These are phyloP conservation scores for Saxidomus purpurata DNA, from an alignment of 1,140 invertebrate species.

Conservation along the genomic window DNA sequence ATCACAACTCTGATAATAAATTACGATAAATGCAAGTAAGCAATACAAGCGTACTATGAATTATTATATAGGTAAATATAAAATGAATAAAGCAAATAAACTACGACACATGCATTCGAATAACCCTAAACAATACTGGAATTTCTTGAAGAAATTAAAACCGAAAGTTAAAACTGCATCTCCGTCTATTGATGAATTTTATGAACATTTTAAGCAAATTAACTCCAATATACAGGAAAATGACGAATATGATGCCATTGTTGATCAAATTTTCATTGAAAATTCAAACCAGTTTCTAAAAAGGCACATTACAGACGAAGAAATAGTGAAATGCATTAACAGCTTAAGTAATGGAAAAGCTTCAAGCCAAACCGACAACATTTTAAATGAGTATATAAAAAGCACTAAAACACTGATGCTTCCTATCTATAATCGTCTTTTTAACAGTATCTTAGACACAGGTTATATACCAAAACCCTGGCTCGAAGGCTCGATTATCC, in stretches of 20 bases:
- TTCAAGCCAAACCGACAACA: constrained; percentile 7
- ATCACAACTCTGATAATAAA: no score
- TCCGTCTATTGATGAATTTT: background rate
- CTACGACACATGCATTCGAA: no score
- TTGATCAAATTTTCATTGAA: background rate
- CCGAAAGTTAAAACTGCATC: no score
- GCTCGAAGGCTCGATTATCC: constrained; percentile 24
- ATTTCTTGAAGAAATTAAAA: no score
- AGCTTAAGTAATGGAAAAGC: constrained; percentile 23
- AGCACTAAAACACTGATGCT: background rate
- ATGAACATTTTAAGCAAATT: background rate
- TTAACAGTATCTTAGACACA: constrained; percentile 29
- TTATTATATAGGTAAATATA: no score
- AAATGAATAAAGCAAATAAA: no score
- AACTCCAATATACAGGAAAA: background rate
- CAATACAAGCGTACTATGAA: no score
- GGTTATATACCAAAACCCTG: constrained; percentile 8
- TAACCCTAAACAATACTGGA: no score
- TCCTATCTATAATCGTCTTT: background rate
- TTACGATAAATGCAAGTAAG: no score
- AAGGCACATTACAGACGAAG: background rate
- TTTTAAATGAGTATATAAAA: constrained; percentile 47
- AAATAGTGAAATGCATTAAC: constrained; percentile 26
- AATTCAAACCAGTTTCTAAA: constrained; percentile 1
- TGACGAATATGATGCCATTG: no score